Evolutionary conservation across 2,888 invertebrate genomes (phyloP).

Genomic region (Meliscaeva auricollis): DNA sequence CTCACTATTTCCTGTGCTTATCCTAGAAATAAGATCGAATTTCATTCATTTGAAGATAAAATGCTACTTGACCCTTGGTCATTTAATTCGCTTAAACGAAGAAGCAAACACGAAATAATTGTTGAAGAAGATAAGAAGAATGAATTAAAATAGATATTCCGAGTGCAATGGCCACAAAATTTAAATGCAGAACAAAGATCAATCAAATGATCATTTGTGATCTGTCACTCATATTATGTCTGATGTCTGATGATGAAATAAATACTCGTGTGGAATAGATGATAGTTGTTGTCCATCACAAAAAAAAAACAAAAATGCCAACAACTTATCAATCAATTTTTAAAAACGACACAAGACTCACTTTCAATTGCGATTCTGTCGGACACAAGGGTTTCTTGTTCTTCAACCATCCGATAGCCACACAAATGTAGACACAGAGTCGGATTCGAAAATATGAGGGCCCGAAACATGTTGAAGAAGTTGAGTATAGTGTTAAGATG

Average conservation of each 20-base stretch:
- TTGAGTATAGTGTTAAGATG: too few relatives aligned
- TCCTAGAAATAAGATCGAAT: slow-evolving; percentile 27
- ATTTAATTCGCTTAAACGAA: slow-evolving; percentile 31
- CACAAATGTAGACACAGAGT: not conserved
- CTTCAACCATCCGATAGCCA: slow-evolving; percentile 2
- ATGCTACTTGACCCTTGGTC: slow-evolving; percentile 32
- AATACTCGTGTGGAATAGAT: slow-evolving; percentile 28
- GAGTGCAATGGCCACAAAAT: slow-evolving; percentile 46
- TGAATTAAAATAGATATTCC: slow-evolving; percentile 51
- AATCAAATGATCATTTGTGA: slow-evolving; percentile 74
- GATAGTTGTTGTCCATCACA: slow-evolving; percentile 52
- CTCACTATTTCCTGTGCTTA: not conserved
- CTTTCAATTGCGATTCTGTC: slow-evolving; percentile 57
- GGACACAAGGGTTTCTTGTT: slow-evolving; percentile 29
- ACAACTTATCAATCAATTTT: slow-evolving; percentile 66
- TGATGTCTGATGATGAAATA: slow-evolving; percentile 15
- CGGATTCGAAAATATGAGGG: not conserved
- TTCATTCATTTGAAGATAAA: slow-evolving; percentile 24
- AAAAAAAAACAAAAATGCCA: slow-evolving; percentile 27
- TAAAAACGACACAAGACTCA: slow-evolving; percentile 49
- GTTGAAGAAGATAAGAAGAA: slow-evolving; percentile 22
- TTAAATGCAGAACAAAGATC: slow-evolving; percentile 51
- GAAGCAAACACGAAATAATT: slow-evolving; percentile 28
- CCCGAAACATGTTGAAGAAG: too few relatives aligned
- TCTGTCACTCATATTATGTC: slow-evolving; percentile 43